Conservation (phyloP, 2,888 invertebrate species). For the Nomada fabriciana region DNA sequence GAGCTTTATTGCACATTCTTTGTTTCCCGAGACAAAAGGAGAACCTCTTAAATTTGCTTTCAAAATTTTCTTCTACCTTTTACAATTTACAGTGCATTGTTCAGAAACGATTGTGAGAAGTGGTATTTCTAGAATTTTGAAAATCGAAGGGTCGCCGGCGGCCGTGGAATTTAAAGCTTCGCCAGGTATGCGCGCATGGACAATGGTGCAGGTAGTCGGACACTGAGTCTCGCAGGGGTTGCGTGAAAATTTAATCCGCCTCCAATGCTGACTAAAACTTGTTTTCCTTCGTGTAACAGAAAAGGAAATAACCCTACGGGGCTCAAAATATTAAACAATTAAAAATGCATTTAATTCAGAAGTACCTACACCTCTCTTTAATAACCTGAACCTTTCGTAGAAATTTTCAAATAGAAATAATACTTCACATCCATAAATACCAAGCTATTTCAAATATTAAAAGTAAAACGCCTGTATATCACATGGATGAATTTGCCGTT, state of each 20-base stretch:
- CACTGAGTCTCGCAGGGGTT: constrained; percentile 17
- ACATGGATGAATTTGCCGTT: constrained; percentile 8
- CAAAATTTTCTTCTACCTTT: not conserved
- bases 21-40: not conserved
- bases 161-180: constrained; percentile 32
- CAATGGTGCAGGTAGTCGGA: constrained; percentile 50
- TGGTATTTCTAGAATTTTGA: constrained; percentile 15
- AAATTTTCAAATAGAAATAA: too few species aligned
- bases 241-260: not conserved
- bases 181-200: constrained; percentile 32
- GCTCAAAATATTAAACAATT: not conserved
- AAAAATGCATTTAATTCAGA: not conserved
- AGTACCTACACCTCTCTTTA: too few species aligned
- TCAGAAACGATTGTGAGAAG: not conserved
- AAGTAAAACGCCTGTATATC: not conserved
- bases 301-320: too few species aligned
- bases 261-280: not conserved
- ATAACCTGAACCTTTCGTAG: too few species aligned
- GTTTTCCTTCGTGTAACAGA: not conserved
- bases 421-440: not conserved
- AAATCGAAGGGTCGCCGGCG: constrained; percentile 11
- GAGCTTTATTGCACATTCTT: constrained; percentile 3
- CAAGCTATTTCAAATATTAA: not conserved
- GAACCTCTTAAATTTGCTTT: not conserved
- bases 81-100: not conserved